phyloP scores from a whole-genome alignment of 2,888 invertebrate genomes.

The Deroplatys truncata region DNA sequence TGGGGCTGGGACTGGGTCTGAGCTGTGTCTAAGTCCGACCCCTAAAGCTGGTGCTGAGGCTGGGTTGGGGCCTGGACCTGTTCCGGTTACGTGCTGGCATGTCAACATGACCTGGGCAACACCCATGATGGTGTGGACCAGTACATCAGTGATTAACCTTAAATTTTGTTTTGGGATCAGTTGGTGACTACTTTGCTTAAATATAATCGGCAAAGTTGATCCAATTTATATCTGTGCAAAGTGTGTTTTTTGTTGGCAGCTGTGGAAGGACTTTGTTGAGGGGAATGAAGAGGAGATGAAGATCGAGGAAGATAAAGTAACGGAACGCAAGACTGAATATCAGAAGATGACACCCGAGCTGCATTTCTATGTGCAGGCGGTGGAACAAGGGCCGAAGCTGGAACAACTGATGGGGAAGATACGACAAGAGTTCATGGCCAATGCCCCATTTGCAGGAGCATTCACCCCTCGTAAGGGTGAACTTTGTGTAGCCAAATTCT shows the following conservation, averaged over 20 bases:
- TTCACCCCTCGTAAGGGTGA: slow-evolving; percentile 83
- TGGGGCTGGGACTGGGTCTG: no score
- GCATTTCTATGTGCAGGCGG: slow-evolving; percentile 84
- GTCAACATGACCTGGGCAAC: no score
- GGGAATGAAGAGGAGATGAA: slow-evolving; percentile 58
- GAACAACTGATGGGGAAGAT: slow-evolving; percentile 84
- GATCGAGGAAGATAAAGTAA: slow-evolving; percentile 54
- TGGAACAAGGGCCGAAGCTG: slow-evolving; percentile 79
- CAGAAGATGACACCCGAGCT: slow-evolving; percentile 74
- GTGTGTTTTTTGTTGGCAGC: slow-evolving; percentile 36
- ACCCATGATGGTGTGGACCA: no score
- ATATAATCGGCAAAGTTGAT: no score
- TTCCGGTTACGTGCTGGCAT: no score
- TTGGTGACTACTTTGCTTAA: no score
- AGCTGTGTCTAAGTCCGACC: no score
- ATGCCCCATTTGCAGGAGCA: slow-evolving; percentile 82
- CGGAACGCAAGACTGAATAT: slow-evolving; percentile 77
- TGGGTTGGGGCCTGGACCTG: no score
- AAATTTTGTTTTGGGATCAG: no score
- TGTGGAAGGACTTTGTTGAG: slow-evolving; percentile 69
- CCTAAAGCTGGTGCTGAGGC: no score
- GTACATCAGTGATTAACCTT: no score
- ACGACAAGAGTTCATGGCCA: slow-evolving; percentile 77
- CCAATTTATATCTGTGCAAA: no score
- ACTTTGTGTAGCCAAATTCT: slow-evolving; percentile 86